A percentile compares a stretch with the other conserved stretches of the same genome.
These are phyloP conservation scores for Ivindomyrus marchei DNA, from an alignment of 2,113 vertebrate species.

Conservation along the genomic window DNA sequence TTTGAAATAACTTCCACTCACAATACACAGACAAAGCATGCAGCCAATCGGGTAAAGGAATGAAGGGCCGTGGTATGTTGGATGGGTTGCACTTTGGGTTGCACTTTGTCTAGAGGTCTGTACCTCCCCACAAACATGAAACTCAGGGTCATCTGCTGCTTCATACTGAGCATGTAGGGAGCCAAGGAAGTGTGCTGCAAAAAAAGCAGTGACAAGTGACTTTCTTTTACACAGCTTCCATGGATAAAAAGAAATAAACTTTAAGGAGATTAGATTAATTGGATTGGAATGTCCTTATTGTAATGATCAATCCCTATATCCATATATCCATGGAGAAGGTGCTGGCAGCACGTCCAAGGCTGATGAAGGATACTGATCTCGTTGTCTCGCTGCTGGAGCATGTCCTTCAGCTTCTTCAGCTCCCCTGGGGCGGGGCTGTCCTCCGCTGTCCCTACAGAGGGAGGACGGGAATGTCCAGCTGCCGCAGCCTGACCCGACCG, in stretches of 20 bases:
- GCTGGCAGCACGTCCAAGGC: background rate
- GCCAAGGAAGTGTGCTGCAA: background rate
- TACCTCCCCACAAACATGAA: background rate
- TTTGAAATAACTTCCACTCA: background rate
- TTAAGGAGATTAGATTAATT: background rate
- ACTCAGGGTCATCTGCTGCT: background rate
- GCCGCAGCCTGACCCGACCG: slow-evolving; percentile 26
- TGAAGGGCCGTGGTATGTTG: background rate
- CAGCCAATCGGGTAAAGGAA: background rate
- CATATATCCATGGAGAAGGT: background rate
- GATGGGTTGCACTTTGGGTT: background rate
- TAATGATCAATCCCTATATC: background rate
- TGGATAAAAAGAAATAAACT: background rate
- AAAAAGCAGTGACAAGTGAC: background rate
- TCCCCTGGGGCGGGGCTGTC: slow-evolving; percentile 40
- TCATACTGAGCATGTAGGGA: background rate
- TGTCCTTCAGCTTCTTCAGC: slow-evolving; percentile 62
- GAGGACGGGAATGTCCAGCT: slow-evolving; percentile 21
- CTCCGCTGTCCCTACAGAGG: slow-evolving; percentile 21
- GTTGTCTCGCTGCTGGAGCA: slow-evolving; percentile 77
- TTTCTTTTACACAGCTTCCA: background rate
- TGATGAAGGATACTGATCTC: slow-evolving; percentile 92
- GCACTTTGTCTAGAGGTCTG: background rate
- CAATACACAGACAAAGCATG: background rate
- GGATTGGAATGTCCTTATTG: background rate